Conservation (phyloP, 2,797 vertebrate species). For the Helicolenus hilgendorfi region DNA sequence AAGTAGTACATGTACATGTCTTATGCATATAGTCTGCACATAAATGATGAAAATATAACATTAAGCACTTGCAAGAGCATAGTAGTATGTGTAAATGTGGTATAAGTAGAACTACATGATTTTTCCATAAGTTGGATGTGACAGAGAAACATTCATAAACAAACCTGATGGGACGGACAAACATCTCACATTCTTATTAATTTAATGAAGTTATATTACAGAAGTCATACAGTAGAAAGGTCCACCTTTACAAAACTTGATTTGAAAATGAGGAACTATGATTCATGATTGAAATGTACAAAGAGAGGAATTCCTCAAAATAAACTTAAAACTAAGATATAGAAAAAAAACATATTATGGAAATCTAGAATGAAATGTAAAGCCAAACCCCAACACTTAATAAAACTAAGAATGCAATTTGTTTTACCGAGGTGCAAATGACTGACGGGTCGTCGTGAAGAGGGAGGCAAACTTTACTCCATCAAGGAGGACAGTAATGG, state of each 20-base stretch:
- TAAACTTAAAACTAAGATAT: neutral
- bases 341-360: neutral
- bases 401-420: neutral
- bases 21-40: neutral
- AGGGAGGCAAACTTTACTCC: neutral
- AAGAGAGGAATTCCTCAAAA: neutral
- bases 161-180: neutral
- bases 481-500: neutral
- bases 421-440: neutral
- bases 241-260: conserved; percentile 26
- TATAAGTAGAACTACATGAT: neutral
- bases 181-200: conserved; percentile 26
- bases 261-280: conserved; percentile 10
- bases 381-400: neutral
- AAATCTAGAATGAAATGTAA: neutral
- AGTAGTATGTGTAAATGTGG: neutral
- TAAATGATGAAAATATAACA: neutral
- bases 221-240: conserved; percentile 33
- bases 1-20: neutral
- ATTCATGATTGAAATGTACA: neutral
- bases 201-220: conserved; percentile 56
- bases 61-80: neutral
- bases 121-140: neutral
- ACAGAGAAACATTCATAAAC: neutral
- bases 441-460: neutral